Conservation (phyloP, 2,888 invertebrate species). For the Agonum fuliginosum region DNA sequence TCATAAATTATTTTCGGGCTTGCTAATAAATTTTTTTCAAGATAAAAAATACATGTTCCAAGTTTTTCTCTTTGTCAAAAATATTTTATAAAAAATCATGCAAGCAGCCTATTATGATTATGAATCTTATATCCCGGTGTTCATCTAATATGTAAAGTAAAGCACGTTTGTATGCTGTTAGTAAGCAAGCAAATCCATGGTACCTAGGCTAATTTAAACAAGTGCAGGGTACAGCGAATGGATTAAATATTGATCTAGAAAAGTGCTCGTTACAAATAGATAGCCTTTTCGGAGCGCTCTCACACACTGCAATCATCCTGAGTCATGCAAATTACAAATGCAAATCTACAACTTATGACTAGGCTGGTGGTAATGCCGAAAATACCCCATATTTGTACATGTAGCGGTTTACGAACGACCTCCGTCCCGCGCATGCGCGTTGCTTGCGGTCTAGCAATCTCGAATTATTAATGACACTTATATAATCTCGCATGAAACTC, state of each 20-base stretch:
- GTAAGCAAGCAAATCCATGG: not conserved
- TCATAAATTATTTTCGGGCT: too few species aligned
- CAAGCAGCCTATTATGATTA: too few species aligned
- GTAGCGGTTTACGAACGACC: too few species aligned
- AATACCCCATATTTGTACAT: constrained; percentile 45
- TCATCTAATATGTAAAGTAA: not conserved
- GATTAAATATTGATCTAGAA: constrained; percentile 42
- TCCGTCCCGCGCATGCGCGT: not conserved
- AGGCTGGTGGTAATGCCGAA: constrained; percentile 21
- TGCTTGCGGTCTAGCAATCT: constrained; percentile 43
- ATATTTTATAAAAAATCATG: too few species aligned
- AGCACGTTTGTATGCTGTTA: not conserved
- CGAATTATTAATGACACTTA: constrained; percentile 51
- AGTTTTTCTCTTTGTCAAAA: too few species aligned
- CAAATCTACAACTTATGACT: constrained; percentile 50
- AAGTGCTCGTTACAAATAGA: constrained; percentile 37
- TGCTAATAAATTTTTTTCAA: too few species aligned
- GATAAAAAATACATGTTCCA: too few species aligned
- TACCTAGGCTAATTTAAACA: constrained; percentile 11
- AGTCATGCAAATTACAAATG: constrained; percentile 50
- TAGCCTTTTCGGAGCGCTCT: constrained; percentile 14
- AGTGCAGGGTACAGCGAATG: constrained; percentile 15
- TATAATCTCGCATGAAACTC: constrained; percentile 36
- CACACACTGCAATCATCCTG: constrained; percentile 9
- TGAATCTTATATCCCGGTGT: too few species aligned